phyloP scores from a whole-genome alignment of 1,140 invertebrate genomes.

The Philotrypesis tridentata region DNA sequence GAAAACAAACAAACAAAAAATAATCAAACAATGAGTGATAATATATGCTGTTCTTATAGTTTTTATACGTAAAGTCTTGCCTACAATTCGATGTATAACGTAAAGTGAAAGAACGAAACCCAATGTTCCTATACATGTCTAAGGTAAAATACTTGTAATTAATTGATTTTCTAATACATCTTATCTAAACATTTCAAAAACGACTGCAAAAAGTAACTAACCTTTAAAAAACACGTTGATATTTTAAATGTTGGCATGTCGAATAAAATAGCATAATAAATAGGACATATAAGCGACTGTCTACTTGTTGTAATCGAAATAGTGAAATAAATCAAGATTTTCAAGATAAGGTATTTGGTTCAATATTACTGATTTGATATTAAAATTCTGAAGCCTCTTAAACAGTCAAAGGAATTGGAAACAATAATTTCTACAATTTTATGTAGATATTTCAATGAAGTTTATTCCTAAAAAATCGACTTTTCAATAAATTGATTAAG shows the following conservation, averaged over 20 bases:
- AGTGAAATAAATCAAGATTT: background rate
- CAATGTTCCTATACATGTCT: background rate
- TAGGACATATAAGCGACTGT: background rate
- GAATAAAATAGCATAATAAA: background rate
- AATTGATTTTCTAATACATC: background rate
- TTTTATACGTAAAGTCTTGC: background rate
- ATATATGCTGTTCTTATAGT: background rate
- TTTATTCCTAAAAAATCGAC: too few species aligned
- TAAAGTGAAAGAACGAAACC: background rate
- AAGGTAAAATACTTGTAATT: background rate
- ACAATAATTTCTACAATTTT: too few species aligned
- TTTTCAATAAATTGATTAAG: too few species aligned
- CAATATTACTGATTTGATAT: background rate
- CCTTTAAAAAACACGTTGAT: background rate
- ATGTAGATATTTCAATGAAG: too few species aligned
- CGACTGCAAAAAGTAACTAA: background rate
- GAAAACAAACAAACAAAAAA: too few species aligned
- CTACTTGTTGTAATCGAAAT: background rate
- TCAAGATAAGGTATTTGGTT: background rate
- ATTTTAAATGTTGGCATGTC: background rate
- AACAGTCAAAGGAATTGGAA: too few species aligned
- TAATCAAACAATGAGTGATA: background rate
- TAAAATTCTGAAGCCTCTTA: background rate
- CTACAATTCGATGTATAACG: background rate
- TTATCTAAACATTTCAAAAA: background rate